Evolutionary conservation across 2,888 invertebrate species (phyloP), one percentile per base, ranked within the genome.

Genomic region (Gari tellinella): DNA sequence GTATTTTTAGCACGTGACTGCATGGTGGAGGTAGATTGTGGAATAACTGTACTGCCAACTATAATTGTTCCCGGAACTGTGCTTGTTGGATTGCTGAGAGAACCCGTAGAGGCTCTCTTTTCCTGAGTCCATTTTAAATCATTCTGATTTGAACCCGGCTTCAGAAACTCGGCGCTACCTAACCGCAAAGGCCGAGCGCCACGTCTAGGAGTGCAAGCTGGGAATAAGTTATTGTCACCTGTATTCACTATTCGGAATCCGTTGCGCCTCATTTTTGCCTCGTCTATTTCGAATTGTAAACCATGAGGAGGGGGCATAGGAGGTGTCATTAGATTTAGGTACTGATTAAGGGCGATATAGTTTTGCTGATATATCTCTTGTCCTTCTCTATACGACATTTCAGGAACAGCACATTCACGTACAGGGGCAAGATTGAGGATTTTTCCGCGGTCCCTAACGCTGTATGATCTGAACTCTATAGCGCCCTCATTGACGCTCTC

Each of bases 141-240:
- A 4, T 37, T 21, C 3, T 61, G 61, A 17, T 61, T 37, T n/a
- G 60, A 67, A 14, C 73, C 78, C 15, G 78, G 78, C 40, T 78
- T 78, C 23, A 74, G 45, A 52, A 78, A 78, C 26, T 78, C 78
- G 8, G 78, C 78, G 38, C 78, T 78, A 10, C 78, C 78, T 19
- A 78, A 43, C 21, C 78, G 37, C 12, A 78, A 43, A 7, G 78
- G 63, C 37, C 67, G 51, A 14, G 64, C 67, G 14, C 63, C 69
- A 12, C 73, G 69, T n/a, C 78, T 63, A 19, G 52, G 61, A 31
- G 48, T 61, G 17, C 46, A 61, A n/a, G 57, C 52, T 2, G 70
- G 67, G 48, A 74, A 74, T 17, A 67, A 37, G 48, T 56, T 63
- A 25, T 63, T 57, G 5, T 52, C 53, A 37, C 55, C 48, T 1